These are phyloP conservation scores for Nymphalis polychloros DNA, from an alignment of 2,888 invertebrate species.

Conservation along the genomic window DNA sequence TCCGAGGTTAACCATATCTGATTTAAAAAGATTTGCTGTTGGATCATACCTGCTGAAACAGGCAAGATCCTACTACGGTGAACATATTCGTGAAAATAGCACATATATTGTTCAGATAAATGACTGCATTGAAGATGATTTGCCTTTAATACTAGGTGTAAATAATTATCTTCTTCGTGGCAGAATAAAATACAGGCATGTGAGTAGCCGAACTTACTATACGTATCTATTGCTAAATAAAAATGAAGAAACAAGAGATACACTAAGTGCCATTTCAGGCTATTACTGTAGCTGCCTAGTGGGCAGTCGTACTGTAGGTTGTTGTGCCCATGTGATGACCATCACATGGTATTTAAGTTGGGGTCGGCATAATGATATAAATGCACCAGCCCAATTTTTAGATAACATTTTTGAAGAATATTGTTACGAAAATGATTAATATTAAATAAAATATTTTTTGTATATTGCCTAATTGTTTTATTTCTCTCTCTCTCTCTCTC, in stretches of 20 bases:
- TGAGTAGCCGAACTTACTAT: conserved; percentile 3
- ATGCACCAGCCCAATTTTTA: conserved; percentile 4
- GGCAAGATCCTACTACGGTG: conserved; percentile 11
- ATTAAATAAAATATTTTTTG: neutral
- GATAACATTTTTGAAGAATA: conserved; percentile 12
- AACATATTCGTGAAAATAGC: conserved; percentile 8
- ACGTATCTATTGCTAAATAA: conserved; percentile 3
- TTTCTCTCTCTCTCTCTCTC: conserved; percentile 3
- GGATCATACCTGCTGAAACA: conserved; percentile 18
- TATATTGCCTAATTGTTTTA: conserved; percentile 3
- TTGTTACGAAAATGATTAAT: conserved; percentile 2
- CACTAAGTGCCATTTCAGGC: conserved; percentile 3
- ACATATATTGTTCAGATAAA: conserved; percentile 11
- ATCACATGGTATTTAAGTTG: conserved; percentile 7
- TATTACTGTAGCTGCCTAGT: neutral
- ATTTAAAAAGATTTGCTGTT: conserved; percentile 17
- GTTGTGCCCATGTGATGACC: conserved; percentile 15
- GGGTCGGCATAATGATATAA: conserved; percentile 7
- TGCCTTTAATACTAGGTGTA: conserved; percentile 8
- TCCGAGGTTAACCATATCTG: conserved; percentile 9
- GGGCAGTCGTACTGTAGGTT: conserved; percentile 3
- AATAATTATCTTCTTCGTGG: conserved; percentile 8
- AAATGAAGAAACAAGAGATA: conserved; percentile 3
- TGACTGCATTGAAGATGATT: conserved; percentile 9
- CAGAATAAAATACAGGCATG: conserved; percentile 1